Evolutionary conservation across 2,888 invertebrate species (phyloP), one percentile per base, ranked within the genome.

Genomic region (Drosophila subquinaria): DNA sequence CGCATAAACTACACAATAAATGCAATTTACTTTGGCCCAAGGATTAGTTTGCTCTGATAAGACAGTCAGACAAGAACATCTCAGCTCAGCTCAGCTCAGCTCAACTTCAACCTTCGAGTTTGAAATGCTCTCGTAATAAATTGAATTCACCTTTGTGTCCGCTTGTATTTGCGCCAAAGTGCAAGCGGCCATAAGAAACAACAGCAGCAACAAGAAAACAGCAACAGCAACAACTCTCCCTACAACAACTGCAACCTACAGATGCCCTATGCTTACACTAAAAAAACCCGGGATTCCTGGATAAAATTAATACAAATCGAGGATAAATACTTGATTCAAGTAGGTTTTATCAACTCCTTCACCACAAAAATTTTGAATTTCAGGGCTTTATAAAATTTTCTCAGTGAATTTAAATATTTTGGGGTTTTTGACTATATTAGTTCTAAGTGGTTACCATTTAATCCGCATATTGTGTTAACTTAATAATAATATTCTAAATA

Each of bases 1-100:
- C 84, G 79, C 75, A 87, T 87, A 87, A 87, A 87, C 87, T 73
- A 81, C 86, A 87, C 90, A 87, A 87, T 88, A 87, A 90, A 90
- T 87, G 86, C 90, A 90, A 90, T 86, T 86, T 84, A 75, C 88
- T 73, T 78, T 73, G 59, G 61, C 69, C 69, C 56, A 60, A 70
- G 84, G 84, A 84, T 84, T 80, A 83, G 73, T 55, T 23, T 15
- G 35, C 45, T 27, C 71, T 79, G 85, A 86, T 86, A 86, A 86
- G 85, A 55, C 55, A 57, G 48, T 17, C 36, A 42, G 57, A 64
- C 38, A 47, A 23, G 35, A 45, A 55, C 55, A 55, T 36, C 63
- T 61, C 45, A 53, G 62, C 59, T 56, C 55, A 62, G 55, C 36
- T 47, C 48, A 42, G 62, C 59, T 56, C 55, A 62, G n/a, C 30